Base-by-base conservation (phyloP, 2,113 vertebrate species). In the Silurus asotus region DNA sequence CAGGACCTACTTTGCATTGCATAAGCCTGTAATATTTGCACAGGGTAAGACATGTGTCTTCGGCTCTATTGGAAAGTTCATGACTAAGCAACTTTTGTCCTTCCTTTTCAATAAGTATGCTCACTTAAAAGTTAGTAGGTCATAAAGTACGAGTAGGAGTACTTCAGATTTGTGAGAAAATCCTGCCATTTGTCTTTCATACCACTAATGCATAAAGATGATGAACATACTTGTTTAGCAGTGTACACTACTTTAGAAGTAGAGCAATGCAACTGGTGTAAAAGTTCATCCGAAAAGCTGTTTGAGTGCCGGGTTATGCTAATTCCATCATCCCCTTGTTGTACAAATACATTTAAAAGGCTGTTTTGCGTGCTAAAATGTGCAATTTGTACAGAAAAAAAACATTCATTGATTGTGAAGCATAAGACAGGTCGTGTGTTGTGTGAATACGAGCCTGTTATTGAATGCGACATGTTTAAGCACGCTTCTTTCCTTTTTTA, bases 361-460 rank as follows among this genome's bases (percentile, higher is more conserved):
- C 78, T 86, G 84, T 87, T 82, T 87, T 88, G 80, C 79, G 89
- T 86, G 85, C 89, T 90, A 92, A 91, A 91, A 92, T 82, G 90
- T 93, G n/a, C 77, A 70, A 83, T 81, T 88, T 82, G 89, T 72
- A 88, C 86, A 87, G 89, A 37, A 92, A 90, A 90, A 91, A 92
- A 92, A 92, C 65, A n/a, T 10, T 92, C 84, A 94, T 91, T 45
- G 72, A 81, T n/a, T 10, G 87, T 90, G 91, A 92, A 85, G 89
- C 89, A 76, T 83, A 81, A 86, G 77, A 83, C 84, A 23, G 88
- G 6, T 55, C 90, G 88, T 69, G 75, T 87, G 86, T 49, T 59
- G 17, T 84, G 87, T 88, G 92, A 91, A 91, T 93, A 91, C 87
- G 86, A 86, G 84, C 62, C 82, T 86, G 92, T 89, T 90, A 84